Base-by-base conservation (phyloP, 92 coral and sea anemone species). In the Heliopora coerulea region DNA sequence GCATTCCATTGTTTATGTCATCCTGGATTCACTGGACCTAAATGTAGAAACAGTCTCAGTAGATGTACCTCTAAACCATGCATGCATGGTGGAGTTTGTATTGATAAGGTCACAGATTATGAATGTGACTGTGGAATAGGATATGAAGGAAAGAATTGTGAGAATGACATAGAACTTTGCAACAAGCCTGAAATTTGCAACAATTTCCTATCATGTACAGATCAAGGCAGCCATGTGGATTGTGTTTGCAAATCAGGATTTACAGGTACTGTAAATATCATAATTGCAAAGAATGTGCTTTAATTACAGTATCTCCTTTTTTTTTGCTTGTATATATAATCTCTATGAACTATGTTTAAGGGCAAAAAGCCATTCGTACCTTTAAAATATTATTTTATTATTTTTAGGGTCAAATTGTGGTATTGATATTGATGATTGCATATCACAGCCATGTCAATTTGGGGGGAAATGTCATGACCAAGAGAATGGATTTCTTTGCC, bases 61-160 rank as follows among this genome's bases (percentile, higher is more conserved):
- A 95, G 90, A 79, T 93, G 98, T 59, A 62, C 88, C 30, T 89
- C 96, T 49, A 88, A 79, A 66, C 96, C 96, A 20, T 93, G 98
- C 49, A 59, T 78, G 10, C 84, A 93, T 82, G 96, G 89, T 41
- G 98, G 98, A 15, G 80, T 73, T 68, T 93, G 98, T 64, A 80
- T 83, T 20, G 98, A 93, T 49, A 90, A 88, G 18, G 86, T 65
- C 9, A 75, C 75, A 56, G 75, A 65, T 9, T 62, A 83, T 59
- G 73, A 81, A 27, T 93, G 98, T 75, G 87, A 89, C 62, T 93
- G 98, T 77, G 98, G 98, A 0, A 63, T 79, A 13, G 98, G 98
- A 9, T 93, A 74, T 73, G 78, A 65, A 69, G 98, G 98, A 3
- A 78, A 78, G 31, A 88, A 75, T 59, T 93, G 98, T 73, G 84